Evolutionary conservation across 2,797 vertebrate genomes (phyloP), one percentile per base, ranked within the genome.

Genomic region (Otus scops): DNA sequence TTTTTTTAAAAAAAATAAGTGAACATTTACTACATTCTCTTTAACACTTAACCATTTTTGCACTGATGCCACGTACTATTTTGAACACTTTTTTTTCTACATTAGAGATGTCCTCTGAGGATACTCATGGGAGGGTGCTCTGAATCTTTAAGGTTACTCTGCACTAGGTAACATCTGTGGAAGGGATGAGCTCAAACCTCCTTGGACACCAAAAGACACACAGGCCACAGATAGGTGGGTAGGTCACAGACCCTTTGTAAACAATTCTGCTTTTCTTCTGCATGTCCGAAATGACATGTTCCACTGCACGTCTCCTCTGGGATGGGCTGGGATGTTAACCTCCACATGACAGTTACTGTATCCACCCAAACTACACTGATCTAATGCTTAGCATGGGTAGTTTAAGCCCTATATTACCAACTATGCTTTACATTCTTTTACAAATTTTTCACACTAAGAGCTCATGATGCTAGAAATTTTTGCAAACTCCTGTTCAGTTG

Each of bases 281-380:
- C 0, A 0, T 59, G 32, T 70, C 23, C 4, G 0, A 64, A 69
- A 48, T 41, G 5, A 21, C 38, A 13, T 27, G 17, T 73, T 63
- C 36, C n/a, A 34, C 51, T 27, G 9, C 32, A 18, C 7, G 17
- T 70, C 19, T 69, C 32, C 36, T 41, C 41, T 36, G 36, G 22
- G 15, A 28, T 19, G 10, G 8, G 9, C 20, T 71, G 38, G 28
- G 24, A 2, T 39, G 18, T 60, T 68, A 47, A 41, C 27, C 4
- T 41, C 21, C 10, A 11, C 13, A 8, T 50, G 51, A 19, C 20
- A 50, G 28, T 30, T 39, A 50, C 32, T 56, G 21, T 61, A 32
- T 61, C 13, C n/a, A 28, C 54, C 22, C 18, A 84, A 30, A 57
- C 13, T 34, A 28, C 14, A 16, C 20, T 51, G 13, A 47, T 59